Base-by-base conservation (phyloP, 2,113 vertebrate genomes). In the Lamprologus tigripictilis region DNA sequence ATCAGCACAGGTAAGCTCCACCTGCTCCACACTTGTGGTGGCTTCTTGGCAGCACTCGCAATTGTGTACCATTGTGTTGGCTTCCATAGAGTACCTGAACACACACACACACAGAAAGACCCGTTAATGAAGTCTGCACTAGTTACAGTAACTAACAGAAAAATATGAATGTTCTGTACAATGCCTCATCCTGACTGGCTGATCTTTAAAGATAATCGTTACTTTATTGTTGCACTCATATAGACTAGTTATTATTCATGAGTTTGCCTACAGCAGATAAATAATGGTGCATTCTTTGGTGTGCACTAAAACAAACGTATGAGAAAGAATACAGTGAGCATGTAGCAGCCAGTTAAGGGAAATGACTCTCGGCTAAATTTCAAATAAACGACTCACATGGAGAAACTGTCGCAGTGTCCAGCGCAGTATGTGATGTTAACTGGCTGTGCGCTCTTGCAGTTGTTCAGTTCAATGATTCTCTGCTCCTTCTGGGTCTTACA, bases 1-100 rank as follows among this genome's bases (percentile, higher is more conserved):
- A 0, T 97, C 73, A 0, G 28, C 80, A 33, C 98, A 99, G 19
- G 4, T 92, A 90, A 99, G 54, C 21, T 92, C 92, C 91, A 97
- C 96, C 2, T 93, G 21, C 88, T 80, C 93, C 81, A 23, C 55
- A 13, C 96, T 96, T 79, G 90, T 96, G 57, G 57, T 61, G 26
- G 28, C 57, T 61, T 33, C 97, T 26, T 93, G 96, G 94, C 98
- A 99, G 90, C 98, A 99, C 3, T 91, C 86, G 42, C 98, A 99
- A 0, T 83, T 3, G 0, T 93, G 96, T 31, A 95, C 82, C 92
- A 98, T 94, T 31, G 47, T 26, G 86, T 96, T 97, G 2, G 96
- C 90, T 66, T 96, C 95, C 21, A 86, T 6, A 9, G 98, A 98
- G 87, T 98, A 99, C 66, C 98, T 99, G 91, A 35, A 57, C 12